Evolutionary conservation across 2,888 invertebrate species (phyloP), one percentile per base, ranked within the genome.

Genomic region (Mellilla xanthometata): DNA sequence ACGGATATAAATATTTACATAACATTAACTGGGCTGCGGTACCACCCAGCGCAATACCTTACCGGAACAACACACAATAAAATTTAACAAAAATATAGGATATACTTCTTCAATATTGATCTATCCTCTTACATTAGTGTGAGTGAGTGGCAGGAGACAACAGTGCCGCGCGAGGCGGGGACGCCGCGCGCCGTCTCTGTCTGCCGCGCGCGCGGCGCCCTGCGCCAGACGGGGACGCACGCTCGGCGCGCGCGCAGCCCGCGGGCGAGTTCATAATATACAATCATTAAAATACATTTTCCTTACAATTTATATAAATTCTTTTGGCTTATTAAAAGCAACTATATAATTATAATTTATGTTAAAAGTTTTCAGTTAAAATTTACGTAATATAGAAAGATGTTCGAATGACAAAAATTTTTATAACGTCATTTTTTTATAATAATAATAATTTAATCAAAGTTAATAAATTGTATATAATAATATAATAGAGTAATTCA

Each of bases 381-480:
- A 79, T 65, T 88, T 85, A 87, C 88, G 87, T 89, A 89, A 83
- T 81, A 76, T 89, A 48, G 89, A 87, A 89, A 90, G 87, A 89
- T 86, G 90, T 86, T 89, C 87, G 76, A 90, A 90, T 90, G 90
- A 90, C 90, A 86, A 89, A 56, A 82, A 79, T 87, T 88, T 86
- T 90, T 87, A 88, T 89, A 85, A 89, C 83, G 87, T 87, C 87
- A 88, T 88, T 83, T 83, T n/a, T 76, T 76, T 71, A 84, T 84
- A 84, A 90, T 90, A 86, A 87, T 89, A 90, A 90, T 90, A 85
- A 90, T 88, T 87, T 87, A 89, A 88, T 89, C 83, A 88, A 89
- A 85, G 86, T 84, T 90, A 90, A 90, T 90, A 90, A 89, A 90
- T 86, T 90, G 89, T 89, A 90, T 85, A 87, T 90, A 89, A 90